Percentiles rank a stretch among this genome's conserved stretches.
These are phyloP conservation scores for Heterodera schachtii DNA, from an alignment of 1,140 invertebrate species.

Conservation along the genomic window DNA sequence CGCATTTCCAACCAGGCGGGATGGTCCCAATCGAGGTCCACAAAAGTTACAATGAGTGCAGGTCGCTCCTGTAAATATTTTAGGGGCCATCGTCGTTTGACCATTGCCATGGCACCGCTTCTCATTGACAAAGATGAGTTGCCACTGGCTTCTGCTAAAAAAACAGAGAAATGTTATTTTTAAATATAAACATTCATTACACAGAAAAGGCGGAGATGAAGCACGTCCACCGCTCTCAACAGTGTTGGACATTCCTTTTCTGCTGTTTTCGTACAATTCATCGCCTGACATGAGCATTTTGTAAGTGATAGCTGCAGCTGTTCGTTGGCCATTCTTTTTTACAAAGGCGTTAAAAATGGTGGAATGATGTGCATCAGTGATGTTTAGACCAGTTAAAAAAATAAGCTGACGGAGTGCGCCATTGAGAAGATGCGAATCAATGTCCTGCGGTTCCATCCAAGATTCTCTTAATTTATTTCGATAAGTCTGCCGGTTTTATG, in stretches of 20 bases:
- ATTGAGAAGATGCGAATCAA: slow-evolving; percentile 46
- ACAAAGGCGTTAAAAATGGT: slow-evolving; percentile 43
- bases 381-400: slow-evolving; percentile 44
- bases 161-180: background rate
- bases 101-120: slow-evolving; percentile 74
- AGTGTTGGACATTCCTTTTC: background rate
- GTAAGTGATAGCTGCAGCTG: slow-evolving; percentile 36
- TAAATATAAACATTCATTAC: background rate
- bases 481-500: too few species aligned
- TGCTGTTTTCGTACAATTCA: slow-evolving; percentile 35
- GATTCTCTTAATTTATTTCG: too few species aligned
- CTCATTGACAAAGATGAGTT: background rate
- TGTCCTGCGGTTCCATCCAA: slow-evolving; percentile 51
- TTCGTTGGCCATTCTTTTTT: slow-evolving; percentile 16
- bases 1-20: slow-evolving; percentile 87
- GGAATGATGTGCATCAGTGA: slow-evolving; percentile 35
- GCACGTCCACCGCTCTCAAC: background rate
- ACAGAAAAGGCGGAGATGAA: background rate
- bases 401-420: slow-evolving; percentile 42
- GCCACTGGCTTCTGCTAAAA: background rate
- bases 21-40: slow-evolving; percentile 96
- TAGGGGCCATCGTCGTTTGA: slow-evolving; percentile 91
- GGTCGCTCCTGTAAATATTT: slow-evolving; percentile 89
- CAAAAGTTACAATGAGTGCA: slow-evolving; percentile 88
- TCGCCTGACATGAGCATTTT: slow-evolving; percentile 40